Base-by-base conservation (phyloP, 2,797 vertebrate genomes). In the Eulemur mongoz region DNA sequence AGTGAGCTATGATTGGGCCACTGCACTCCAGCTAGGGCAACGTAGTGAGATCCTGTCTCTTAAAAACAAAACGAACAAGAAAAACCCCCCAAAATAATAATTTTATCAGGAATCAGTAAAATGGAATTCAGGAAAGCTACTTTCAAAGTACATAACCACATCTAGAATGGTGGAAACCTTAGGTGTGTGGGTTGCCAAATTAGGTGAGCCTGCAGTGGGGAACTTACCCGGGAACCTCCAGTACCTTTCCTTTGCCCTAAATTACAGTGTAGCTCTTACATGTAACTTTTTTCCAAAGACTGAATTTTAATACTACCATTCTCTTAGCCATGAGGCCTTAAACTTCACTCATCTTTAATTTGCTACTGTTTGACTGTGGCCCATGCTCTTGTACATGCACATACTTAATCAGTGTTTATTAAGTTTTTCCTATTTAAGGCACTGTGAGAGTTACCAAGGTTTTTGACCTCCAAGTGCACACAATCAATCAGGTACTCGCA, bases 391-490 rank as follows among this genome's bases (percentile, higher is more conserved):
- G 35, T 57, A 40, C 4, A 43, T 12, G 80, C 17, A 38, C 32
- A 78, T 61, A 72, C 45, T 61, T 93, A 93, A 78, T 30, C 10
- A 67, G 59, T 81, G 30, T 63, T 93, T 70, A 88, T 87, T 81
- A 76, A 70, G 67, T 32, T 89, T 91, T 67, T 75, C 38, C 57
- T 91, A 8, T 81, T 87, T 84, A 88, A 93, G 76, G 40, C 76
- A 38, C 63, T 59, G 17, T 70, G 59, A 91, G 45, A 92, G 22
- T 92, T 88, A 84, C 70, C 59, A 80, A 90, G 45, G 40, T 84
- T 85, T 92, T 85, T 95, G 84, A 92, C 32, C 38, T 86, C 52
- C 79, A 94, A 40, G 59, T 82, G 76, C 52, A 22, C 38, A 82
- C 30, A 89, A 1, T 90, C 75, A 81, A 22, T 59, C 4, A 52